Percentiles rank a stretch among this genome's conserved stretches.
Conservation (phyloP, 2,797 vertebrate species). For the Anguilla anguilla region DNA sequence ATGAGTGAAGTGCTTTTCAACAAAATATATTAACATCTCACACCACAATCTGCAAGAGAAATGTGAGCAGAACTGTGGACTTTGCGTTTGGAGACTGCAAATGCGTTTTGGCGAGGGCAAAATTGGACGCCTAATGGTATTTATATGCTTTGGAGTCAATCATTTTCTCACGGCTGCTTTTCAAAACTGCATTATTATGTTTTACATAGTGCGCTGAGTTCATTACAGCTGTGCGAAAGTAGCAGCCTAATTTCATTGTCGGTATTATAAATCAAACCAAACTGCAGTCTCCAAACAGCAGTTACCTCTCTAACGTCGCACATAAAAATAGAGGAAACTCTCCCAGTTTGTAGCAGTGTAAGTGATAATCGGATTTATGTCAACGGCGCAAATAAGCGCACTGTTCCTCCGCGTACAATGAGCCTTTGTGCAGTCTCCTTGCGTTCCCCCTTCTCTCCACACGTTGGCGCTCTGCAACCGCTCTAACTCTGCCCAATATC, state of each 20-base stretch:
- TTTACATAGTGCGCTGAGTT: too few relatives aligned
- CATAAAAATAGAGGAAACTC: background rate
- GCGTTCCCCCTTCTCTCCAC: constrained; percentile 36
- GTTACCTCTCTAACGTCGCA: too few relatives aligned
- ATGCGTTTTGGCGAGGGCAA: too few relatives aligned
- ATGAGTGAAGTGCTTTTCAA: background rate
- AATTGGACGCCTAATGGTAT: background rate
- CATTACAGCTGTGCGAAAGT: too few relatives aligned
- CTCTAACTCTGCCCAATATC: background rate
- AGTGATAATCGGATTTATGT: constrained; percentile 66
- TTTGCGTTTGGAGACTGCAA: background rate
- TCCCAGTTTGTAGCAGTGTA: background rate
- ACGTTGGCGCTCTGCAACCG: constrained; percentile 33
- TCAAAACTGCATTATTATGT: background rate
- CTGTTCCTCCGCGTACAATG: constrained; percentile 43
- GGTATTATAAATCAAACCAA: too few relatives aligned
- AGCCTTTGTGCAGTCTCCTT: constrained; percentile 40
- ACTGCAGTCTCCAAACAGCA: too few relatives aligned
- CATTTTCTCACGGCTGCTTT: background rate
- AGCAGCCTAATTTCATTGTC: background rate
- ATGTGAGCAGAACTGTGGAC: background rate
- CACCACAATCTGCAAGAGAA: background rate
- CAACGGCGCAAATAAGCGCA: constrained; percentile 53
- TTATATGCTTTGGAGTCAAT: too few relatives aligned
- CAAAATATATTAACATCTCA: background rate